Percentiles rank a stretch among this genome's conserved stretches.
phyloP scores from a whole-genome alignment of 2,888 invertebrate genomes.

The Beris chalybata region DNA sequence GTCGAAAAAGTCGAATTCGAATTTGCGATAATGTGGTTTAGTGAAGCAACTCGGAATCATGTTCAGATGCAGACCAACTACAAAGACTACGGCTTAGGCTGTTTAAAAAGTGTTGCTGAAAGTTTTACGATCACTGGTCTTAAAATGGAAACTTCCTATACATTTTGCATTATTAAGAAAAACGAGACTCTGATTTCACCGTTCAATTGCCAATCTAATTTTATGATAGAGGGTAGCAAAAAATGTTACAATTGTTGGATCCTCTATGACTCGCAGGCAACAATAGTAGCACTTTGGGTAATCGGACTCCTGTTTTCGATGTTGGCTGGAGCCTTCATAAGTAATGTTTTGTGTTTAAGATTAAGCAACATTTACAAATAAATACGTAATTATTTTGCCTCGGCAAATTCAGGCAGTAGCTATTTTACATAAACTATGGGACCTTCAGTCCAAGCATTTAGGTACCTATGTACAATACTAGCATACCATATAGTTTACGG shows the following conservation, averaged over 20 bases:
- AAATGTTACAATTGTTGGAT: slow-evolving; percentile 37
- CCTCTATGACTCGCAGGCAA: slow-evolving; percentile 44
- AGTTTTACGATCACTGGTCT: slow-evolving; percentile 42
- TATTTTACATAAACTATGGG: too few species aligned
- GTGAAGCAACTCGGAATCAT: slow-evolving; percentile 37
- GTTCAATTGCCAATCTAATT: slow-evolving; percentile 48
- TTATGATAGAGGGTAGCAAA: slow-evolving; percentile 41
- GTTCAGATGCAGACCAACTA: background rate
- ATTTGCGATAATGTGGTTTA: slow-evolving; percentile 50
- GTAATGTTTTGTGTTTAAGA: slow-evolving; percentile 48
- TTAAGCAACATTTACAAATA: slow-evolving; percentile 49
- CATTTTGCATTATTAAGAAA: slow-evolving; percentile 47
- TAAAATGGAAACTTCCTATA: slow-evolving; percentile 46
- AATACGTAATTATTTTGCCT: slow-evolving; percentile 46
- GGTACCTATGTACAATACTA: background rate
- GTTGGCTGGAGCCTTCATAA: slow-evolving; percentile 45
- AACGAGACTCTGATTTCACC: slow-evolving; percentile 45
- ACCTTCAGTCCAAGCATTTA: slow-evolving; percentile 1
- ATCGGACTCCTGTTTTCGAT: slow-evolving; percentile 46
- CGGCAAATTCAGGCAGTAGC: too few species aligned
- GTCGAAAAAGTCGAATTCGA: slow-evolving; percentile 40
- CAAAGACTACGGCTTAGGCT: background rate
- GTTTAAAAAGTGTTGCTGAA: background rate
- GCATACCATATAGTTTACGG: too few species aligned
- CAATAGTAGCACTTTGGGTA: slow-evolving; percentile 47